phyloP scores from a whole-genome alignment of 2,113 vertebrate species.

The Furnarius figulus region DNA sequence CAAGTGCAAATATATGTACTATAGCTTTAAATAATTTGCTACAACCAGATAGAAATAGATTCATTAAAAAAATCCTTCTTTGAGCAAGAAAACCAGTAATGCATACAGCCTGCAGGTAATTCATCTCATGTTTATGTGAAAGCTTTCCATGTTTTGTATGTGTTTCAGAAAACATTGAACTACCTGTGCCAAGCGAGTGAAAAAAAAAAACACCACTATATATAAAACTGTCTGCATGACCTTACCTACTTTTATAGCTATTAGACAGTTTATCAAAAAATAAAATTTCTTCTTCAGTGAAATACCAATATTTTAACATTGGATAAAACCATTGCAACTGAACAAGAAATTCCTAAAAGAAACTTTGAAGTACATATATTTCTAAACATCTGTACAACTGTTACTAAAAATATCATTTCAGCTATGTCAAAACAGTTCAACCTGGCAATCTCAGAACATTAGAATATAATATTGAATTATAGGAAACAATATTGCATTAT shows the following conservation, averaged over 20 bases:
- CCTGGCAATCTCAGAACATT: neutral
- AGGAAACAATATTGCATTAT: neutral
- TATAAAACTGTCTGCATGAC: neutral
- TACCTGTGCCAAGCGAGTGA: neutral
- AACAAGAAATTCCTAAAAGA: neutral
- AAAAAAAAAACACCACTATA: neutral
- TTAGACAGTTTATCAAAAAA: neutral
- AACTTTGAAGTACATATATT: neutral
- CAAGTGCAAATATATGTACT: neutral
- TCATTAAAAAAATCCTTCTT: neutral
- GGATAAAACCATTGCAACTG: neutral
- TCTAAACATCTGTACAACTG: neutral
- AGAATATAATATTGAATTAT: neutral
- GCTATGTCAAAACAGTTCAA: neutral
- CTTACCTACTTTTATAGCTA: neutral
- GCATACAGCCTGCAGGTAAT: neutral
- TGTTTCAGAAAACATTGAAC: neutral
- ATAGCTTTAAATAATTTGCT: neutral
- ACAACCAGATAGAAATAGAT: neutral
- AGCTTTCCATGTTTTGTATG: neutral
- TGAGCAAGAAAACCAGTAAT: neutral
- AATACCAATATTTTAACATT: neutral
- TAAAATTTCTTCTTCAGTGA: neutral
- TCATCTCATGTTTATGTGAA: neutral
- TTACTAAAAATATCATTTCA: neutral